Evolutionary conservation across 2,797 vertebrate genomes (phyloP).

Genomic region (Ispidina picta): DNA sequence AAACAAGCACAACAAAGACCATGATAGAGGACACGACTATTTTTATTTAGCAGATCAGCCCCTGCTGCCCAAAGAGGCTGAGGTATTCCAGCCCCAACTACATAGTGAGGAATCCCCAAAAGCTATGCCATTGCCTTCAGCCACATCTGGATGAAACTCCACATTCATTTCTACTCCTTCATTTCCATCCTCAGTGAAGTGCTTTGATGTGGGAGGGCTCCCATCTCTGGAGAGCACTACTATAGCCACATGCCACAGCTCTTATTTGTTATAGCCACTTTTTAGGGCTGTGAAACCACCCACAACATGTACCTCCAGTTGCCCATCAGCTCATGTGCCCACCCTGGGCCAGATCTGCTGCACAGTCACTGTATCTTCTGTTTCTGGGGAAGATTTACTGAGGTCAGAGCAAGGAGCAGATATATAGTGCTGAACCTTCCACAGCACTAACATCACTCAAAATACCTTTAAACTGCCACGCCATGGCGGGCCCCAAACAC

Average conservation of each 20-base stretch:
- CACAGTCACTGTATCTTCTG: background rate
- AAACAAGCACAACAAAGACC: background rate
- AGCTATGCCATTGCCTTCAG: background rate
- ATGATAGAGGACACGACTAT: fast-evolving
- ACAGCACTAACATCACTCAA: background rate
- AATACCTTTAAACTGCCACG: background rate
- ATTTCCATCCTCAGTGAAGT: background rate
- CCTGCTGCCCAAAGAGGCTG: background rate
- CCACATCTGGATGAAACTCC: background rate
- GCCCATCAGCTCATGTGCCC: fast-evolving
- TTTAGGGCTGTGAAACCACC: background rate
- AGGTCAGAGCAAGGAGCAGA: background rate
- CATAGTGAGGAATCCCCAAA: fast-evolving
- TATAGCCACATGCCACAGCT: fast-evolving
- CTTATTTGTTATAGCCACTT: background rate
- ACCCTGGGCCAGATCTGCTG: fast-evolving
- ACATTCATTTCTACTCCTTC: fast-evolving
- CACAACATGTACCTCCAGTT: background rate
- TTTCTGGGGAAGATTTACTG: background rate
- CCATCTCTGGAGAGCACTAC: background rate
- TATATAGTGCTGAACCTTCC: background rate
- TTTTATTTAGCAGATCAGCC: background rate
- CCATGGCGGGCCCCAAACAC: background rate
- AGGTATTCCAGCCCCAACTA: background rate
- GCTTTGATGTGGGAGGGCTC: background rate